A percentile compares a stretch with the other conserved stretches of the same genome.
Evolutionary conservation across 2,113 vertebrate species (phyloP).

Genomic region (Lethenteron camtschaticum): DNA sequence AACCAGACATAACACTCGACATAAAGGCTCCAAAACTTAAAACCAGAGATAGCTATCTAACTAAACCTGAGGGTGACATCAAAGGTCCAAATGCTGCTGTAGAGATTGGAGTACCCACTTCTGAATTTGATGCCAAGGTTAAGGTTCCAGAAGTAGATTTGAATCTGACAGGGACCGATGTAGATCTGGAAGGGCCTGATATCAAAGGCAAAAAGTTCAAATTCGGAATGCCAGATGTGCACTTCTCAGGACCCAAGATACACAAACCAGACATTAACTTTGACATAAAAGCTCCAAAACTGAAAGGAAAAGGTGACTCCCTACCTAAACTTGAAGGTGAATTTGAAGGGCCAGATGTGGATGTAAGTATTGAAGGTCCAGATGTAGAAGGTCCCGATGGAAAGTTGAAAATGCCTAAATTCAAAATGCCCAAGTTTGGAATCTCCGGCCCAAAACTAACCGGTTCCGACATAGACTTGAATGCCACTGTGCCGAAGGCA

Average conservation of each 20-base stretch:
- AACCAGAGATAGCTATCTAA: not conserved
- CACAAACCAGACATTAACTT: not conserved
- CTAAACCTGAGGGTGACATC: conserved; percentile 4
- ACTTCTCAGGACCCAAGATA: conserved; percentile 15
- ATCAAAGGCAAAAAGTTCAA: not conserved
- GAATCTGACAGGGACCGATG: conserved; percentile 1
- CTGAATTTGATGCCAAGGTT: conserved; percentile 13
- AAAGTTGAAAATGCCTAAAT: conserved; percentile 22
- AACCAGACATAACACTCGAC: not conserved
- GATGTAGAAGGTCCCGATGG: conserved; percentile 11
- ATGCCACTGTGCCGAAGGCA: not conserved
- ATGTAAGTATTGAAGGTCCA: conserved; percentile 11
- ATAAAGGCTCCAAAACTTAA: too few relatives aligned
- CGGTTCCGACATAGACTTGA: conserved; percentile 2
- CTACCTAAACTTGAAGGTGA: not conserved
- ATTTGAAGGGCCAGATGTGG: conserved; percentile 4
- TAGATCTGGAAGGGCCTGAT: not conserved
- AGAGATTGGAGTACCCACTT: conserved; percentile 11
- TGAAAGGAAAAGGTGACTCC: not conserved
- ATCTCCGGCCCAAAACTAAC: conserved; percentile 20
- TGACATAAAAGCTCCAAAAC: conserved; percentile 2
- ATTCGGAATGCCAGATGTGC: not conserved
- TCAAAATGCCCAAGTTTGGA: conserved; percentile 22
- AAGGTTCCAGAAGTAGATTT: conserved; percentile 10
- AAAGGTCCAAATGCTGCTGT: conserved; percentile 1